phyloP scores from a whole-genome alignment of 1,140 invertebrate species.

The Pentalonia nigronervosa region DNA sequence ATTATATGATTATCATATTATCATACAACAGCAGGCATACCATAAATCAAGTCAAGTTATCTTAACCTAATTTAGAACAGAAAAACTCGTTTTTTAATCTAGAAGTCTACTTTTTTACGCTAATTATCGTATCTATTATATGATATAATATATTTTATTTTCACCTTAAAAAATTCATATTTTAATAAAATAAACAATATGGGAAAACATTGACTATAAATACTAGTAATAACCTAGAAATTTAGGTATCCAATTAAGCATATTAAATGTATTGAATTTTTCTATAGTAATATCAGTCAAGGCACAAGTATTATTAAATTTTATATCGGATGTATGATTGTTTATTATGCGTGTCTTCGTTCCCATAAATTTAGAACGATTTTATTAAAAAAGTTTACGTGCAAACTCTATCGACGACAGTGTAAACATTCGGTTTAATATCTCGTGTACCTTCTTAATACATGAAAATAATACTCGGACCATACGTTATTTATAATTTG shows the following conservation, averaged over 20 bases:
- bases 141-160: neutral
- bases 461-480: neutral
- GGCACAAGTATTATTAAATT: neutral
- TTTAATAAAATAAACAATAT: neutral
- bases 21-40: neutral
- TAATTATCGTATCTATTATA: neutral
- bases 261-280: neutral
- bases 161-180: neutral
- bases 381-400: neutral
- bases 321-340: neutral
- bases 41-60: neutral
- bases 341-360: neutral
- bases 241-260: no score
- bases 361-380: neutral
- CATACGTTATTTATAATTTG: neutral
- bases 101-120: neutral
- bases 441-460: no score
- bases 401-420: neutral
- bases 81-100: neutral
- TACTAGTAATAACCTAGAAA: neutral
- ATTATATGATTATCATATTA: neutral
- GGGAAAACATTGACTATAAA: neutral
- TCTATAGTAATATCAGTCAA: neutral
- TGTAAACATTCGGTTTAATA: neutral
- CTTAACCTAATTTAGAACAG: neutral